These are phyloP conservation scores for Yponomeuta evonymella DNA, from an alignment of 2,888 invertebrate genomes.

Conservation along the genomic window DNA sequence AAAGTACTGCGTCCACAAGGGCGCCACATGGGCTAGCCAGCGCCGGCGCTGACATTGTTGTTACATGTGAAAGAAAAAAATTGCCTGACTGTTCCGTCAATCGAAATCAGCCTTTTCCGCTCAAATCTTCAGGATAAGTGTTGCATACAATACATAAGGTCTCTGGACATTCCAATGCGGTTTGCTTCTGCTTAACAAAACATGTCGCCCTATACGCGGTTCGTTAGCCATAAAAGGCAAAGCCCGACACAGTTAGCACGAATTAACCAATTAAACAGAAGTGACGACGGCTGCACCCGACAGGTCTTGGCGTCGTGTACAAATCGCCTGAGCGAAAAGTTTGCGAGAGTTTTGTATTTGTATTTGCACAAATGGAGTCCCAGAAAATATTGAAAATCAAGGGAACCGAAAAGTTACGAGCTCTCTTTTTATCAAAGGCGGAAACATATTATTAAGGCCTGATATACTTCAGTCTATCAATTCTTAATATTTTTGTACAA, in stretches of 20 bases:
- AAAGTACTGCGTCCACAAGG: too few species aligned
- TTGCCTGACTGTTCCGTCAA: not conserved
- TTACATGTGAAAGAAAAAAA: not conserved
- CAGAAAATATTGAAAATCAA: not conserved
- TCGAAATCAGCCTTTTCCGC: not conserved
- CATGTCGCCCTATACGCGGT: constrained; percentile 12
- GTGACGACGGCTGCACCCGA: constrained; percentile 10
- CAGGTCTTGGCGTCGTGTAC: constrained; percentile 1
- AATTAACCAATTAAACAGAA: constrained; percentile 46
- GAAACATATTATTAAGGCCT: too few species aligned
- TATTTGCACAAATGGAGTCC: not conserved
- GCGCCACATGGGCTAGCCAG: too few species aligned
- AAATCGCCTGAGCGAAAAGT: not conserved
- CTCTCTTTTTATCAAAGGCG: too few species aligned
- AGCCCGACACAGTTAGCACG: constrained; percentile 37
- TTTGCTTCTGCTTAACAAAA: not conserved
- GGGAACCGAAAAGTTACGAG: not conserved
- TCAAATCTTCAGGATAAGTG: not conserved
- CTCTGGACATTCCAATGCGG: not conserved
- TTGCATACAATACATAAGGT: not conserved
- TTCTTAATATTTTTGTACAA: too few species aligned
- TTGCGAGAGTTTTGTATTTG: not conserved
- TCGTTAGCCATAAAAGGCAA: constrained; percentile 21
- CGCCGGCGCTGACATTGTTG: too few species aligned
- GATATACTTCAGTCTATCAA: too few species aligned